phyloP scores from a whole-genome alignment of 2,797 vertebrate genomes.

The Ataeniobius toweri region DNA sequence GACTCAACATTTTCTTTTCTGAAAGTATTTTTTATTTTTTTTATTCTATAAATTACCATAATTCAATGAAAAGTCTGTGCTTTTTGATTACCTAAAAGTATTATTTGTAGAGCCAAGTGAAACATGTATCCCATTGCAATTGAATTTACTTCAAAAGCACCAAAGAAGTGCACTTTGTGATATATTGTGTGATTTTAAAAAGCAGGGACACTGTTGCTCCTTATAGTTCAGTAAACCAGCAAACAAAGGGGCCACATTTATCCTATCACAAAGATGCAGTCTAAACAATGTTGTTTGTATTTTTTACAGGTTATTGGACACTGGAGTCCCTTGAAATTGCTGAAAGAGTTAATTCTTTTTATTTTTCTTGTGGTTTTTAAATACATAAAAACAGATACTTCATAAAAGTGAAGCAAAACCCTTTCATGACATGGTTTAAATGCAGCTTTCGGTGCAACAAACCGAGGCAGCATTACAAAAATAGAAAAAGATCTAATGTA shows the following conservation, averaged over 20 bases:
- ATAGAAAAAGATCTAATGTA: slow-evolving; percentile 23
- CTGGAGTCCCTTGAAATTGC: background rate
- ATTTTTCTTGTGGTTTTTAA: background rate
- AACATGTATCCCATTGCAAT: slow-evolving; percentile 20
- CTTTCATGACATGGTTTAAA: slow-evolving; percentile 24
- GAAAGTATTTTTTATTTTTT: background rate
- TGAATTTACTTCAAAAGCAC: slow-evolving; percentile 24
- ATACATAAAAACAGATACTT: background rate
- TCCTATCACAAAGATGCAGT: background rate
- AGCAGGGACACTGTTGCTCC: slow-evolving; percentile 19
- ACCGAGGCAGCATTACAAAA: slow-evolving; percentile 25
- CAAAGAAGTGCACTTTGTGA: slow-evolving; percentile 24
- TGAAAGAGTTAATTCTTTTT: background rate
- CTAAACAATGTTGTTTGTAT: background rate
- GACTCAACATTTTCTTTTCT: background rate
- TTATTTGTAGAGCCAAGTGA: slow-evolving; percentile 31
- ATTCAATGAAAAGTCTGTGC: slow-evolving; percentile 3
- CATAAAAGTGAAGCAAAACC: slow-evolving; percentile 8
- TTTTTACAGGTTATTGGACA: slow-evolving; percentile 14
- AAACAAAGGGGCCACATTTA: slow-evolving; percentile 20
- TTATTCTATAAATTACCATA: slow-evolving; percentile 32
- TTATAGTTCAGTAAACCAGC: slow-evolving; percentile 38
- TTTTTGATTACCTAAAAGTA: slow-evolving; percentile 31
- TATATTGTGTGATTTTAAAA: slow-evolving; percentile 34
- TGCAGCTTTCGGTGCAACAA: slow-evolving; percentile 34